Conservation (phyloP, 2,113 vertebrate genomes). For the Odobenus rosmarus region DNA sequence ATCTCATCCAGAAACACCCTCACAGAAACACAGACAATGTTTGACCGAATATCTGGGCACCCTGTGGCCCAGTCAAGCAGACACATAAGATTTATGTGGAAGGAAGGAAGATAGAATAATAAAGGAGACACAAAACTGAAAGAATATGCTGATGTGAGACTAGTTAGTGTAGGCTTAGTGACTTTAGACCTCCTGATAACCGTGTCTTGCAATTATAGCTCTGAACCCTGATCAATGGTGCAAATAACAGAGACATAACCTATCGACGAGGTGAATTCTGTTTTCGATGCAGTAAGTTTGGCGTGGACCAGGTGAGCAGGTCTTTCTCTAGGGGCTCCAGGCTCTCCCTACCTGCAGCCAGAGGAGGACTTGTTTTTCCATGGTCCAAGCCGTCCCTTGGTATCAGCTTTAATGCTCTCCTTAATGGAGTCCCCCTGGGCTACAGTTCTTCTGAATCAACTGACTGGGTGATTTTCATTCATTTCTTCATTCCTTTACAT, state of each 20-base stretch:
- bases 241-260: background rate
- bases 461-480: background rate
- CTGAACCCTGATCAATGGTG: background rate
- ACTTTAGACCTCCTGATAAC: background rate
- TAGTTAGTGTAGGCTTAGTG: background rate
- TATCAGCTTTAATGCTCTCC: background rate
- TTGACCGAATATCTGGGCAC: background rate
- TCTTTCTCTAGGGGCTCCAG: background rate
- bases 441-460: background rate
- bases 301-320: background rate
- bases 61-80: background rate
- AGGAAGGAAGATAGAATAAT: background rate
- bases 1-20: background rate
- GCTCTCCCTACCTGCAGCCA: background rate
- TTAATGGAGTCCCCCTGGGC: background rate
- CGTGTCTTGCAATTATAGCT: background rate
- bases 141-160: background rate
- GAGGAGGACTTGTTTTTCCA: background rate
- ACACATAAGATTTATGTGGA: background rate
- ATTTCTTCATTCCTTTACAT: slow-evolving; percentile 1
- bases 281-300: background rate
- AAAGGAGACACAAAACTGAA: background rate
- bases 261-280: background rate
- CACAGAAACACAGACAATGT: background rate
- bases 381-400: background rate